phyloP scores from a whole-genome alignment of 2,113 vertebrate species.

The Rhinolophus sinicus region DNA sequence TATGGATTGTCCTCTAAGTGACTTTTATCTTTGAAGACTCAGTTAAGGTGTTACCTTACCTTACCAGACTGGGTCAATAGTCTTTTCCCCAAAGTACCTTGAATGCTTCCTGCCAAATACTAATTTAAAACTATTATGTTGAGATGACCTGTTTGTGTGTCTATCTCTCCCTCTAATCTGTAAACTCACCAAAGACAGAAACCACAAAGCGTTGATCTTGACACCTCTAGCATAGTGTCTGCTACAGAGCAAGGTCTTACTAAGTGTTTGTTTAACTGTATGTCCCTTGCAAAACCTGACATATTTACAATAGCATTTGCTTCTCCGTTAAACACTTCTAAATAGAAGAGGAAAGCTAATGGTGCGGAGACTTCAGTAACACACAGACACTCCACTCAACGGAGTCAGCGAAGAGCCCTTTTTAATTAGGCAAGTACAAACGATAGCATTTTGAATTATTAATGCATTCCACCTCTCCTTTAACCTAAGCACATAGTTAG shows the following conservation, averaged over 20 bases:
- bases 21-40: not conserved
- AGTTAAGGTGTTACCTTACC: not conserved
- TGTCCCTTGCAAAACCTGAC: not conserved
- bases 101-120: not conserved
- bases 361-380: not conserved
- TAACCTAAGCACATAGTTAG: constrained; percentile 44
- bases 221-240: fast-evolving
- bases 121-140: not conserved
- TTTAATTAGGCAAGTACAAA: constrained; percentile 65
- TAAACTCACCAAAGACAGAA: not conserved
- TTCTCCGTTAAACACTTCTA: constrained; percentile 52
- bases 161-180: not conserved
- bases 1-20: fast-evolving
- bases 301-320: constrained; percentile 26
- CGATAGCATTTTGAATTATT: constrained; percentile 55
- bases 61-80: not conserved
- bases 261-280: not conserved
- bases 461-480: constrained; percentile 37
- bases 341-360: constrained; percentile 54
- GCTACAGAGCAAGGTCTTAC: not conserved
- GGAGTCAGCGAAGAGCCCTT: constrained; percentile 34
- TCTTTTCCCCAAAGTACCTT: not conserved
- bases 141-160: not conserved
- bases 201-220: not conserved
- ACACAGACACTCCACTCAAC: not conserved